These are phyloP conservation scores for Galbula dea DNA, from an alignment of 2,113 vertebrate genomes.

Conservation along the genomic window DNA sequence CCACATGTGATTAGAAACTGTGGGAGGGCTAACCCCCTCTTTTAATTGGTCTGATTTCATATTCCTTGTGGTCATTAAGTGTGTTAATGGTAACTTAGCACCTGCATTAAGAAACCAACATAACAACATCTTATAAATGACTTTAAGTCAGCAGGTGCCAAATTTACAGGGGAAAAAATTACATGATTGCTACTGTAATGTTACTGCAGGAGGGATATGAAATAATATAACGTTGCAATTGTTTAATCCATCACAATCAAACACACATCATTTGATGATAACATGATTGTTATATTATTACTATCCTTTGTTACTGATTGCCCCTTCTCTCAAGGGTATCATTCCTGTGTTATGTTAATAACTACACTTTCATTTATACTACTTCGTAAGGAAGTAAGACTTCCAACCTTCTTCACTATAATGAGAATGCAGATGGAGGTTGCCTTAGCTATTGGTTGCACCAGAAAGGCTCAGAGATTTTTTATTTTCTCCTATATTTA, in stretches of 20 bases:
- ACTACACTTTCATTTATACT: not conserved
- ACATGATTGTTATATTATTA: slow-evolving; percentile 64
- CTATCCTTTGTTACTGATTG: slow-evolving; percentile 52
- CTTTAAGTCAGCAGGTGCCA: slow-evolving; percentile 45
- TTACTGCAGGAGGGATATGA: slow-evolving; percentile 45
- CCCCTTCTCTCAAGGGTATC: slow-evolving; percentile 47
- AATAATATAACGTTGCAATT: slow-evolving; percentile 59
- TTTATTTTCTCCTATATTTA: not conserved
- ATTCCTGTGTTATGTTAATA: slow-evolving; percentile 42
- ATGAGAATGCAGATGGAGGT: not conserved
- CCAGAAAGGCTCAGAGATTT: not conserved
- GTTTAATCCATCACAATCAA: slow-evolving; percentile 70
- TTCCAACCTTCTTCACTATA: not conserved
- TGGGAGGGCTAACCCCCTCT: slow-evolving; percentile 27
- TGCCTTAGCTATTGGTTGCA: not conserved
- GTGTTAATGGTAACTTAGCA: slow-evolving; percentile 40
- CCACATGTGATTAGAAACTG: slow-evolving; percentile 50
- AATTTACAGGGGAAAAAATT: slow-evolving; percentile 37
- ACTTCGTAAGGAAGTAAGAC: not conserved
- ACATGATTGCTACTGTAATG: slow-evolving; percentile 26
- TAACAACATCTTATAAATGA: slow-evolving; percentile 52
- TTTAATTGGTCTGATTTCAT: slow-evolving; percentile 63
- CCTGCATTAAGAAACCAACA: slow-evolving; percentile 41
- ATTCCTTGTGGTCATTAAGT: slow-evolving; percentile 56
- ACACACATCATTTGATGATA: slow-evolving; percentile 49